Evolutionary conservation across 2,888 invertebrate species (phyloP), one percentile per base, ranked within the genome.

Genomic region (Endomychus coccineus): DNA sequence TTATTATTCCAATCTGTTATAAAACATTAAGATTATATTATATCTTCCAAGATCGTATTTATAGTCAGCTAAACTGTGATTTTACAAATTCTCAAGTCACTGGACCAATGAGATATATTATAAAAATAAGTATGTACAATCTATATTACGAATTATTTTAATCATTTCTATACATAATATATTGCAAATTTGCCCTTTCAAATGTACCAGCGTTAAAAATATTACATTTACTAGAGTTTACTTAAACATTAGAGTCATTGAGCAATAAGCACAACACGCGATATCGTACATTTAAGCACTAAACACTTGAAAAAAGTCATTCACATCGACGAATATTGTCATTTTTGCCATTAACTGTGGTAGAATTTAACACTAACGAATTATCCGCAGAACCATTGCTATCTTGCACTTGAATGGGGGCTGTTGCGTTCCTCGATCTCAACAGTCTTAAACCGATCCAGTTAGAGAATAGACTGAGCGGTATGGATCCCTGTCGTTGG

Each of bases 361-460:
- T 29, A n/a, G 46, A 36, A 24, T 36, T 44, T 16, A 44, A 33
- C 10, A 46, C 44, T 3, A 46, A 12, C 3, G 50, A 45, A 37
- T 42, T 45, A 15, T 50, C 51, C 14, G 42, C 40, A 3, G 48
- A 34, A 19, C 52, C 47, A 27, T 55, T 54, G 5, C 45, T 40
- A 16, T 57, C 55, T 29, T 31, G 7, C 27, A 37, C 9, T 10
- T 37, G 31, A 3, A 37, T 37, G n/a, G 44, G 21, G 35, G 48
- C 38, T 22, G 51, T 40, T 3, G 31, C 6, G n/a, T 27, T 37
- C 6, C 36, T 37, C 4, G 31, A 15, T 4, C 78, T 74, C 23
- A 82, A 68, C 7, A 83, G 68, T 35, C 81, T 67, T 29, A 81
- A 54, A 1, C 82, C 78, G 76, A 83, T 80, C 81, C 83, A 81